Base-by-base conservation (phyloP, 2,888 invertebrate species). In the Ceriagrion tenellum region DNA sequence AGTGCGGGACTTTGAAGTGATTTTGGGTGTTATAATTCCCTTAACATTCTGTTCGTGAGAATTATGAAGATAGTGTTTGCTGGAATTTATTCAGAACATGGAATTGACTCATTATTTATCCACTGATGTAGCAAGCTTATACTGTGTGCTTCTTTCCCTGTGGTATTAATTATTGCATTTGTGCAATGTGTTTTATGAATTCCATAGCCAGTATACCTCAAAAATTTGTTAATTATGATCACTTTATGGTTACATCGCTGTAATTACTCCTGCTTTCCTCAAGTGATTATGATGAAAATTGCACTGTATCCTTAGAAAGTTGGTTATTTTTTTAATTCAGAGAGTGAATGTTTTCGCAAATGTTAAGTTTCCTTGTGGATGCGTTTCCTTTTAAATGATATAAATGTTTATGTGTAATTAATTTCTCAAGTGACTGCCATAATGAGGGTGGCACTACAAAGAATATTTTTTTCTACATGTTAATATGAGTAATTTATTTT, bases 401-500 rank as follows among this genome's bases (percentile, higher is more conserved):
- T 47, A 16, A 47, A 69, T 69, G 69, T 47, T 47, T 47, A 93
- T 63, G 93, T n/a, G 93, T 93, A 47, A 69, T 69, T 93, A 93
- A 47, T 69, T 93, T 93, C 47, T 69, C 93, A 47, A 69, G 91
- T 91, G 93, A 47, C 69, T 91, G 4, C 81, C 35, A 81, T 63
- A 55, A 13, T 93, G 69, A 93, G 47, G 69, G 47, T 69, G 47
- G 69, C 93, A 74, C 26, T n/a, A 16, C 69, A 69, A 69, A n/a
- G 93, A 69, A 93, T 93, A 93, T 93, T 93, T 74, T 69, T 93
- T 93, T 93, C 93, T 69, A 69, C 93, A 16, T 69, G 93, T 69
- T 95, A 95, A 93, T 95, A 74, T 95, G 95, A 95, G 95, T 96
- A 96, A 96, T 95, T 96, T 96, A 95, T 96, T 96, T 95, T 95